These are phyloP conservation scores for Agrypnia vestita DNA, from an alignment of 1,140 invertebrate species.

Conservation along the genomic window DNA sequence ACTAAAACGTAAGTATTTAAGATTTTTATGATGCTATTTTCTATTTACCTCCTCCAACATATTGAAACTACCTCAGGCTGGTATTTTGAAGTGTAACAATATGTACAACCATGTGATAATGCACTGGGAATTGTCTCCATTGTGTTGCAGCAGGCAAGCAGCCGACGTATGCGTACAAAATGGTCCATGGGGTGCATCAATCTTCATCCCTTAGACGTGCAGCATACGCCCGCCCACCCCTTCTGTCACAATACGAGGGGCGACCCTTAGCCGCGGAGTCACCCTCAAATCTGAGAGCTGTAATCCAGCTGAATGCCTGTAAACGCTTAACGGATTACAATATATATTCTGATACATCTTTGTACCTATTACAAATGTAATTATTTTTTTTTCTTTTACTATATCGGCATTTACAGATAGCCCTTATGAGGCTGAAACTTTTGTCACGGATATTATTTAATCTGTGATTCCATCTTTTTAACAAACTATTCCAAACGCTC, in stretches of 20 bases:
- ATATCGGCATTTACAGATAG: too few species aligned
- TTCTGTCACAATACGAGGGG: conserved; percentile 21
- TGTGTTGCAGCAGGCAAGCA: conserved; percentile 9
- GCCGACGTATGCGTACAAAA: conserved; percentile 54
- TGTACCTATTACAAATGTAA: too few species aligned
- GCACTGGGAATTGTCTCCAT: conserved; percentile 12
- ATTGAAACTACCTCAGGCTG: neutral
- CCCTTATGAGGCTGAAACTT: too few species aligned
- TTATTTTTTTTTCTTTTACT: too few species aligned
- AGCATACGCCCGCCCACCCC: conserved; percentile 57
- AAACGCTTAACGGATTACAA: neutral
- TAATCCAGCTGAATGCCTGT: conserved; percentile 7
- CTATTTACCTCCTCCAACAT: too few species aligned
- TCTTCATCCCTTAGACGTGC: conserved; percentile 57
- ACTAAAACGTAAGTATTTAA: too few species aligned
- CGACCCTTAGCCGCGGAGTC: neutral
- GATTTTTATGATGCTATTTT: too few species aligned
- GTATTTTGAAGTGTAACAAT: neutral
- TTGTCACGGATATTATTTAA: too few species aligned
- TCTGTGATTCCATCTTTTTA: too few species aligned
- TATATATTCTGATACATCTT: too few species aligned
- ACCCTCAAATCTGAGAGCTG: neutral
- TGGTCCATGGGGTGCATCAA: conserved; percentile 52
- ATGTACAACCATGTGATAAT: conserved; percentile 21
- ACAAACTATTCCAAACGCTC: too few species aligned